Evolutionary conservation across 2,888 invertebrate genomes (phyloP), one percentile per base, ranked within the genome.

Genomic region (Pammene aurita): DNA sequence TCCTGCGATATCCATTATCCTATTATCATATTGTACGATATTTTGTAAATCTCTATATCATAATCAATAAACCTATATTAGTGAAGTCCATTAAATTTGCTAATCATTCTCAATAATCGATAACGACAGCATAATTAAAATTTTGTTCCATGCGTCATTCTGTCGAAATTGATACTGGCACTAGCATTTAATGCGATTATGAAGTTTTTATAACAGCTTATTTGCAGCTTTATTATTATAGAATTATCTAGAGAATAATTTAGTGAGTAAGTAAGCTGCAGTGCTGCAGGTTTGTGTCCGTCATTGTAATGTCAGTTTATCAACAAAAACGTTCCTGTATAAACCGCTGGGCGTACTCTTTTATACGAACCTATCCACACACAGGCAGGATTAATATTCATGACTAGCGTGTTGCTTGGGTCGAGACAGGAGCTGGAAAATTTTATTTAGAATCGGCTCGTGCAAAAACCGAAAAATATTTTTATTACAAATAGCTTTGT

Each of bases 251-350:
- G n/a, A 11, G 7, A 7, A 13, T 58, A 55, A 14, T 55, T 55
- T 14, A 26, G 10, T 13, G n/a, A 55, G 13, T 7, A 18, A 26
- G 26, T 34, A n/a, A 4, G 9, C 7, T 57, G 42, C 11, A 18
- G 18, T 57, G 38, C 7, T 48, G 11, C 62, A 34, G 34, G 13
- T 34, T 9, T 26, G 75, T 76, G 75, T 70, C 74, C 74, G 71
- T 76, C 78, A 83, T 83, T 81, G 78, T 81, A 11, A 76, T 76
- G 77, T 80, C 72, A 72, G 79, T 82, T 83, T 81, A 80, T 80
- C 78, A 81, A 83, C 80, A 80, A 78, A 76, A n/a, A 74, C 74
- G 71, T 74, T 62, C 57, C 58, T 52, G 61, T 71, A 67, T 60
- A 60, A 56, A 57, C 61, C 35, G 16, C 14, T 14, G 41, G 34